Evolutionary conservation across 1,140 invertebrate species (phyloP).

Genomic region (Neodiprion fabricii): DNA sequence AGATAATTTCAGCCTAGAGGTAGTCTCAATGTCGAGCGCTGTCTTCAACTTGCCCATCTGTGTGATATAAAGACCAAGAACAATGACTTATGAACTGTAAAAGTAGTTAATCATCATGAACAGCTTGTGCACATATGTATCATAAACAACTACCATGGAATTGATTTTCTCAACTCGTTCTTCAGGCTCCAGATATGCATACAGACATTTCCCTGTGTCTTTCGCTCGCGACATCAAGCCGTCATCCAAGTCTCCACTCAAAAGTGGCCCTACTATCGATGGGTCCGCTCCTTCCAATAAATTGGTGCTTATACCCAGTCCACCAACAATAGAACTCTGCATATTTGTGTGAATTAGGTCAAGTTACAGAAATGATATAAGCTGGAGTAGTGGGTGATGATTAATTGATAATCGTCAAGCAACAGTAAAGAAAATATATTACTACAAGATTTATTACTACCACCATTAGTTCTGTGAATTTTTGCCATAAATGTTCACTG

Average conservation of each 20-base stretch:
- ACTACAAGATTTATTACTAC: no score
- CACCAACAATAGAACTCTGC: slow-evolving; percentile 57
- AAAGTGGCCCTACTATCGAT: slow-evolving; percentile 60
- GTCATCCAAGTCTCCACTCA: slow-evolving; percentile 70
- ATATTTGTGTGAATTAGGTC: slow-evolving; percentile 22
- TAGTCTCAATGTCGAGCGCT: slow-evolving; percentile 71
- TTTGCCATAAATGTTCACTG: not conserved
- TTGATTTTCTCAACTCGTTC: slow-evolving; percentile 73
- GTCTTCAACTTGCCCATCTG: slow-evolving; percentile 79
- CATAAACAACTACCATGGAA: slow-evolving; percentile 66
- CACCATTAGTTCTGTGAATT: no score
- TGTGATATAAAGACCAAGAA: slow-evolving; percentile 33
- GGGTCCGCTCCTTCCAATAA: slow-evolving; percentile 58
- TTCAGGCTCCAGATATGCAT: slow-evolving; percentile 66
- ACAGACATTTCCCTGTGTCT: slow-evolving; percentile 78
- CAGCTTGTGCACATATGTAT: not conserved
- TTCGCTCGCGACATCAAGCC: slow-evolving; percentile 80
- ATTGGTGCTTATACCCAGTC: slow-evolving; percentile 58
- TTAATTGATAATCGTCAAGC: not conserved
- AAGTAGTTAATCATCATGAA: slow-evolving; percentile 13
- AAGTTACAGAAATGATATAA: not conserved
- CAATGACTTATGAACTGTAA: not conserved
- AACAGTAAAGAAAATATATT: no score
- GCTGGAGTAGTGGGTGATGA: not conserved
- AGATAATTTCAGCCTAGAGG: slow-evolving; percentile 54